These are phyloP conservation scores for Isaurus tuberculatus DNA, from an alignment of 92 coral and sea anemone genomes.

Conservation along the genomic window DNA sequence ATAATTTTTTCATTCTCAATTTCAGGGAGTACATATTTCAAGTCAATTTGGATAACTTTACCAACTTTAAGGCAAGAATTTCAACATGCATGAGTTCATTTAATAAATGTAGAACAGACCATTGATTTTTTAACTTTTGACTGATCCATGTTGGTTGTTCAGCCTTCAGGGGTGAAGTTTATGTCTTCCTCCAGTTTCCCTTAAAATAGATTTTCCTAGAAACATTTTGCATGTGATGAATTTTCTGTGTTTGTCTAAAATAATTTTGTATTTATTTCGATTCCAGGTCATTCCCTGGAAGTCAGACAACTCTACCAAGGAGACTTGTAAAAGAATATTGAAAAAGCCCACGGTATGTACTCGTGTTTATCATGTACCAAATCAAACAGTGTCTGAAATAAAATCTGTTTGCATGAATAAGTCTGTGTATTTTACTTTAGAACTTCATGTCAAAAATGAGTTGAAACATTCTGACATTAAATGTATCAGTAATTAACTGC, in stretches of 20 bases:
- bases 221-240: neutral
- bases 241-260: neutral
- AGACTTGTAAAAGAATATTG: neutral
- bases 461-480: no score
- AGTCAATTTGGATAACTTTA: constrained; percentile 26
- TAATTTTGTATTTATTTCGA: neutral
- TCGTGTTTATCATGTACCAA: neutral
- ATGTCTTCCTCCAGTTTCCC: no score
- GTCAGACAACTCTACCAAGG: neutral
- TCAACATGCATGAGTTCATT: neutral
- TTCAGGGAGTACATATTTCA: constrained; percentile 37
- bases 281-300: constrained; percentile 7
- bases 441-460: no score
- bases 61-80: constrained; percentile 34
- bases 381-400: no score
- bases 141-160: no score
- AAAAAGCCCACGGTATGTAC: constrained; percentile 12
- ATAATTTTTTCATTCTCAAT: neutral
- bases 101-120: no score
- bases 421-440: no score
- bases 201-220: no score
- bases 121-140: no score
- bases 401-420: no score
- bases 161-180: no score
- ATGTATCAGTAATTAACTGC: no score